Percentiles rank a stretch among this genome's conserved stretches.
Evolutionary conservation across 2,797 vertebrate species (phyloP).

Genomic region (Scleropages formosus): DNA sequence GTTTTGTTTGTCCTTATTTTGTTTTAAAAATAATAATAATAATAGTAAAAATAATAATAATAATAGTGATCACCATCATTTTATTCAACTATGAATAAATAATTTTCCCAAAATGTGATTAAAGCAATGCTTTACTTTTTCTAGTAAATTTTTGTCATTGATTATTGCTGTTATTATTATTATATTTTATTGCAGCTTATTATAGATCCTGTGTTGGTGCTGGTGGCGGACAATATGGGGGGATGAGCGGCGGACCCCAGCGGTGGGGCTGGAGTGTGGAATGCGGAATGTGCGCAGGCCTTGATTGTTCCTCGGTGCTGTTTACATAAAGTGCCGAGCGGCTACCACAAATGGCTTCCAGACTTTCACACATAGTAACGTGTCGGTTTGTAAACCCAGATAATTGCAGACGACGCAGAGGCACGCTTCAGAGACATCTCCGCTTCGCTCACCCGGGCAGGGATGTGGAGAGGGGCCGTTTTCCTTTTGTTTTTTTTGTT

Average conservation of each 20-base stretch:
- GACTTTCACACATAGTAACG: conserved; percentile 77
- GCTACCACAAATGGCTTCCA: conserved; percentile 74
- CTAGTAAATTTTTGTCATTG: neutral
- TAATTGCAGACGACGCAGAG: conserved; percentile 61
- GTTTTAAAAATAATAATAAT: neutral
- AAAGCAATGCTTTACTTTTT: neutral
- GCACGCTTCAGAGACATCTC: conserved; percentile 49
- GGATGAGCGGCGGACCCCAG: conserved; percentile 45
- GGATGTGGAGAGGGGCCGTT: neutral
- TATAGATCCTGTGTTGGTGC: neutral
- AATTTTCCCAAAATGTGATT: neutral
- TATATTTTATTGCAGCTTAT: too few relatives aligned
- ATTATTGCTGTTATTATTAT: neutral
- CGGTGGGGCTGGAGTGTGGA: conserved; percentile 47
- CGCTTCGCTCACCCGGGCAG: conserved; percentile 42
- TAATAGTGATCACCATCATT: neutral
- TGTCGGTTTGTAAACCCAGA: conserved; percentile 68
- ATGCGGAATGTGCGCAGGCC: conserved; percentile 58
- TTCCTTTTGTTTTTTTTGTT: neutral
- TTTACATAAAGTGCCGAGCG: conserved; percentile 54
- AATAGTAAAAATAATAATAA: neutral
- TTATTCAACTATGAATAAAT: too few relatives aligned
- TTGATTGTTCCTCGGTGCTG: conserved; percentile 43
- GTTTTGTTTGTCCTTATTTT: neutral
- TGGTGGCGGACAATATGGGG: conserved; percentile 22